Conservation (phyloP, 2,797 vertebrate genomes). For the Lerista edwardsae region DNA sequence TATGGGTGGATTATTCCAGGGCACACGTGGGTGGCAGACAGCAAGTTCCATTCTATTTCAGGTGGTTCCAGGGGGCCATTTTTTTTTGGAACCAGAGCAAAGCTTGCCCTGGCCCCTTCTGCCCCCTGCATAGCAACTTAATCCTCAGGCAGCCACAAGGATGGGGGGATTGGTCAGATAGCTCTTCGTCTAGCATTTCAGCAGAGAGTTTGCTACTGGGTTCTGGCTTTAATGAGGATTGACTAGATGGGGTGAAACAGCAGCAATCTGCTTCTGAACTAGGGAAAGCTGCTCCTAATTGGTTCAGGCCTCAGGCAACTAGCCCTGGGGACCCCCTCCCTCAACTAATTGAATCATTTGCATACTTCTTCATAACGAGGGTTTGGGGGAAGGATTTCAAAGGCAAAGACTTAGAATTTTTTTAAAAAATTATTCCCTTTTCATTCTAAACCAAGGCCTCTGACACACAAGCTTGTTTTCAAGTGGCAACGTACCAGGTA, state of each 20-base stretch:
- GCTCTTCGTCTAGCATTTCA: not conserved
- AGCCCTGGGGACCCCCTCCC: conserved; percentile 59
- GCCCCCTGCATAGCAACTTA: conserved; percentile 14
- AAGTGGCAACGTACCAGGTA: not conserved
- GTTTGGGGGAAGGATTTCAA: conserved; percentile 58
- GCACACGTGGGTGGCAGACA: not conserved
- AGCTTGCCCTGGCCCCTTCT: not conserved
- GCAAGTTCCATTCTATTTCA: not conserved
- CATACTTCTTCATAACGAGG: conserved; percentile 59
- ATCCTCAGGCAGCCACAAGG: conserved; percentile 5
- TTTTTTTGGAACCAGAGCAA: not conserved
- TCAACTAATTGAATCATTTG: conserved; percentile 68
- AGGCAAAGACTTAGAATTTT: conserved; percentile 27
- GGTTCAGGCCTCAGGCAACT: conserved; percentile 59
- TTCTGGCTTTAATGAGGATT: conserved; percentile 32
- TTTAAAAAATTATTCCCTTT: not conserved
- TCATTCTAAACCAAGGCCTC: not conserved
- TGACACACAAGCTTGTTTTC: not conserved
- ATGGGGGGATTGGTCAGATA: not conserved
- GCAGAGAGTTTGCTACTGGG: not conserved
- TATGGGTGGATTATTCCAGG: not conserved
- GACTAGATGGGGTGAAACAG: conserved; percentile 41
- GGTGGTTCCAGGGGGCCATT: not conserved
- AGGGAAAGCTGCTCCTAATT: conserved; percentile 22
- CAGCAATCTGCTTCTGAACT: conserved; percentile 48